Base-by-base conservation (phyloP, 2,113 vertebrate species). In the Leucopternis melanops region DNA sequence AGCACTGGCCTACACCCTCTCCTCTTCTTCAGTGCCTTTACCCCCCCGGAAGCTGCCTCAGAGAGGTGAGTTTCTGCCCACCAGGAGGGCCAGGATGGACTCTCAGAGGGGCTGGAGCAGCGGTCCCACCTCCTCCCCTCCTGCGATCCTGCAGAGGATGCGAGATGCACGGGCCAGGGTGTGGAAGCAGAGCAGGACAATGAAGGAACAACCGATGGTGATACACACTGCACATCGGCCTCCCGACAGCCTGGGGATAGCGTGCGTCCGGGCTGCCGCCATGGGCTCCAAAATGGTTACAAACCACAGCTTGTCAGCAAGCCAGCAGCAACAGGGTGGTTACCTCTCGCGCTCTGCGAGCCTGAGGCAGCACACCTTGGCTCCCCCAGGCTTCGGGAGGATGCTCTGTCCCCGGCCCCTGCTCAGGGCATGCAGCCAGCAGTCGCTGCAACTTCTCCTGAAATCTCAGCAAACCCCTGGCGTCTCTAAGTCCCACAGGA, bases 331-430 rank as follows among this genome's bases (percentile, higher is more conserved):
- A 45, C 17, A 74, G 61, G 50, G 42, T 0, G 2, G 38, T 13
- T 78, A 42, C 22, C 26, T 55, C 57, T 71, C 1, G 0, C 9
- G 27, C 55, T 36, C 34, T 38, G 11, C 32, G 36, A 67, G 1
- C 2, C 0, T 7, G 17, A 78, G 31, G 59, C 34, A 78, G 40
- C 38, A 66, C 4, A 2, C 25, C 58, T 77, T 5, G 3, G 47
- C 44, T 89, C 13, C n/a, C n/a, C 36, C 7, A 34, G n/a, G 36
- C n/a, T 49, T 73, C 0, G 0, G 16, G 22, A 52, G 0, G 0
- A n/a, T 32, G 40, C 45, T 55, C 31, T 19, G 15, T 19, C 45
- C 54, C 38, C 2, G 1, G 49, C 16, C 31, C 34, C 34, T 32
- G 16, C 32, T 61, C 21, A 67, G 32, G 11, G 13, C 3, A 3